Percentiles rank a stretch among this genome's conserved stretches.
Conservation (phyloP, 2,888 invertebrate species). For the Sarcophaga subvicina region DNA sequence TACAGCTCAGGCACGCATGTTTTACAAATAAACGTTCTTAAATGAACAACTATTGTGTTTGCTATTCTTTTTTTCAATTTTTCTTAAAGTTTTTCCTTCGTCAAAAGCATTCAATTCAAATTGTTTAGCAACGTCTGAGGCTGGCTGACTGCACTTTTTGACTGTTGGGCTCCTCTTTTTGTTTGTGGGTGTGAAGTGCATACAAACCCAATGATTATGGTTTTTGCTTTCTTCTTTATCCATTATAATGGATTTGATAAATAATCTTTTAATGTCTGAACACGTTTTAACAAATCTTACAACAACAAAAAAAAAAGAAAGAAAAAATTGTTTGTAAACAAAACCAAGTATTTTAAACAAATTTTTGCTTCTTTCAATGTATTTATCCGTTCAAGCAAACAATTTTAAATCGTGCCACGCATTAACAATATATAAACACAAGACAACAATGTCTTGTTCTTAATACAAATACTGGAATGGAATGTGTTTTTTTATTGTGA, state of each 20-base stretch:
- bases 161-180: background rate
- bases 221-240: background rate
- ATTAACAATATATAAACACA: conserved; percentile 4
- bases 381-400: background rate
- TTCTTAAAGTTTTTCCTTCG: background rate
- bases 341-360: background rate
- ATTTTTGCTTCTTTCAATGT: background rate
- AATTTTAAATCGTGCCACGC: background rate
- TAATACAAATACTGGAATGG: no score
- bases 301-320: background rate
- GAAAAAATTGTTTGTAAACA: no score
- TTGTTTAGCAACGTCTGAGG: background rate
- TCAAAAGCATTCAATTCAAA: background rate
- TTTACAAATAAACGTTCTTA: background rate
- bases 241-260: background rate
- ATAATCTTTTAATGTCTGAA: background rate
- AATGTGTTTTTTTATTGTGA: no score
- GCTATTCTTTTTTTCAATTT: background rate
- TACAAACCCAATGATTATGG: background rate
- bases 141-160: background rate
- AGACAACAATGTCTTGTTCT: no score
- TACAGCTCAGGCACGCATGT: conserved; percentile 26
- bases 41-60: background rate
- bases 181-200: background rate
- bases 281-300: background rate